Base-by-base conservation (phyloP, 2,888 invertebrate genomes). In the Ephialtes manifestator region DNA sequence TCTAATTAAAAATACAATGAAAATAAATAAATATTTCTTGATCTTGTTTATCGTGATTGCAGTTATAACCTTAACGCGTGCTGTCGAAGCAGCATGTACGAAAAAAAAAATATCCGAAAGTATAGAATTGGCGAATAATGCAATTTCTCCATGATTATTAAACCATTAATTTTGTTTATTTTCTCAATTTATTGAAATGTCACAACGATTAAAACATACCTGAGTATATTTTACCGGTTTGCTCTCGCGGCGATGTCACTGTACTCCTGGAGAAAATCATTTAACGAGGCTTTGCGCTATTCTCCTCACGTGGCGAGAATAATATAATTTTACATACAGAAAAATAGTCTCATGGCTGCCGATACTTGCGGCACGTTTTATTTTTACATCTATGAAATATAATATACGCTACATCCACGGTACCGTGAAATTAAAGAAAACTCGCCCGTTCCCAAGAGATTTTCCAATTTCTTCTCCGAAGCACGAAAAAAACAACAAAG, bases 201-300 rank as follows among this genome's bases (percentile, higher is more conserved):
- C 65, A 20, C 20, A 39, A 39, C 20, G 11, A 20, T 65, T 58
- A 39, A 39, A 11, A 39, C 39, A 11, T 65, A n/a, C 11, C 8
- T n/a, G 18, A 63, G n/a, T 65, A 20, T 43, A 18, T 65, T 65
- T 39, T 39, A 43, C 65, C 63, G 63, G 63, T 63, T n/a, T n/a
- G 4, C 0, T 35, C 63, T 65, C 35, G 65, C 39, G 13, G 43
- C 63, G 35, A 1, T 35, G 65, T 43, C 28, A 28, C 28, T 28
- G 28, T 28, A 28, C 24, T 58, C 58, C 15, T 28, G 7, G 28
- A 58, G 24, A 58, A 3, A 28, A 28, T 58, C 28, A 28, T 58
- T 28, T 58, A 58, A 13, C 11, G 28, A 11, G 28, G 5, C 11
- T 55, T 20, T 20, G 10, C 53, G 20, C 18, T 55, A 5, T 7